These are phyloP conservation scores for Pteropus alecto DNA, from an alignment of 2,113 vertebrate genomes.

Conservation along the genomic window DNA sequence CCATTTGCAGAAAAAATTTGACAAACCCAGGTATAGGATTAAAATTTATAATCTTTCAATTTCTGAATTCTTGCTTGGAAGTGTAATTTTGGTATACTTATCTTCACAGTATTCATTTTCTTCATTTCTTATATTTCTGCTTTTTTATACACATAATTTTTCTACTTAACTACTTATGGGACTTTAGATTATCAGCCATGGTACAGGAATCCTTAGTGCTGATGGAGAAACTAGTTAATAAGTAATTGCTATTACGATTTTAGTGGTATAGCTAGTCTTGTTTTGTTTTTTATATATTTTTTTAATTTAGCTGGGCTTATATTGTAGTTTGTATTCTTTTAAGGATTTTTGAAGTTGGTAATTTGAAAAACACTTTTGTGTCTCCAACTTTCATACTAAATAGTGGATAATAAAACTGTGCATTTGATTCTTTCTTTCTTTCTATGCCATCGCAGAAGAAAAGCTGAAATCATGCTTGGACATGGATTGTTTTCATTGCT, in stretches of 20 bases:
- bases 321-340: conserved; percentile 26
- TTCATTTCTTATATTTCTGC: not conserved
- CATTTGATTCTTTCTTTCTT: conserved; percentile 48
- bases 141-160: not conserved
- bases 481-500: conserved; percentile 96
- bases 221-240: not conserved
- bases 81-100: conserved; percentile 17
- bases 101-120: not conserved
- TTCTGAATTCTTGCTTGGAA: conserved; percentile 5
- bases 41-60: not conserved
- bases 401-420: not conserved
- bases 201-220: not conserved
- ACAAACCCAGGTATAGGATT: not conserved
- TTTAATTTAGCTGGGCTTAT: not conserved
- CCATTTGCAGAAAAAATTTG: not conserved
- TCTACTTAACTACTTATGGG: not conserved
- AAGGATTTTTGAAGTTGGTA: not conserved
- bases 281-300: not conserved
- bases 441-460: conserved; percentile 88
- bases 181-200: not conserved
- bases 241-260: not conserved
- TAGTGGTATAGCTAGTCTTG: not conserved
- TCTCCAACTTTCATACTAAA: not conserved
- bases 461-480: conserved; percentile 96
- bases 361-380: not conserved